Evolutionary conservation across 2,797 vertebrate species (phyloP), one percentile per base, ranked within the genome.

Genomic region (Chloroceryle amazona): DNA sequence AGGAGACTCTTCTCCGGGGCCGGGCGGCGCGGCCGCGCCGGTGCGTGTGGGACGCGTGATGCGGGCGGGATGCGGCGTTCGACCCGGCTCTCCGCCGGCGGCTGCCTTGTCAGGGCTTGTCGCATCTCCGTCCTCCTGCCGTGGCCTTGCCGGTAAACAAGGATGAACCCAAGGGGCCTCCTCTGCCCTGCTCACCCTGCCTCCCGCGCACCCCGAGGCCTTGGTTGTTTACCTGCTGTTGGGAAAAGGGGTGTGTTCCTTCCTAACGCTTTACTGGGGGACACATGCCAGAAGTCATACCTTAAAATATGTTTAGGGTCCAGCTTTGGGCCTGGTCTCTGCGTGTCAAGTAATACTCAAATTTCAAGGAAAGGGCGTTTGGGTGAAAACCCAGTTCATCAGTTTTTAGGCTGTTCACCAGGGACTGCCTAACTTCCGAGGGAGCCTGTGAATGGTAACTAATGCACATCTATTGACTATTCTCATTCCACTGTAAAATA

Each of bases 201-300:
- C 41, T 46, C 37, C 60, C 28, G 7, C 21, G 28, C 71, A 12
- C 7, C 47, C 33, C 18, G 19, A 10, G 58, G 57, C 39, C 9
- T 13, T 16, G 29, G 26, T 2, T 47, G 19, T 17, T 47, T 26
- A 11, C 39, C 44, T 13, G 39, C 55, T 62, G 26, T 6, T 44
- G 4, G 33, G 11, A 21, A 18, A 42, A 15, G n/a, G 6, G 11
- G 4, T 9, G 0, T 26, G 5, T 52, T 20, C 16, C 5, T 57
- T 42, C 10, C 1, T 54, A 60, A 10, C 6, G 0, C 41, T 26
- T 29, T 18, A 4, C 0, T 4, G 42, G 28, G 39, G 16, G 37
- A 1, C 22, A 3, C 26, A 1, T 11, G 2, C 19, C 15, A 10
- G 3, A 65, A 81, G 28, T 21, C 21, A 0, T 13, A 2, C 14